Conservation (phyloP, 2,113 vertebrate species). For the Mormyrus iriodes region DNA sequence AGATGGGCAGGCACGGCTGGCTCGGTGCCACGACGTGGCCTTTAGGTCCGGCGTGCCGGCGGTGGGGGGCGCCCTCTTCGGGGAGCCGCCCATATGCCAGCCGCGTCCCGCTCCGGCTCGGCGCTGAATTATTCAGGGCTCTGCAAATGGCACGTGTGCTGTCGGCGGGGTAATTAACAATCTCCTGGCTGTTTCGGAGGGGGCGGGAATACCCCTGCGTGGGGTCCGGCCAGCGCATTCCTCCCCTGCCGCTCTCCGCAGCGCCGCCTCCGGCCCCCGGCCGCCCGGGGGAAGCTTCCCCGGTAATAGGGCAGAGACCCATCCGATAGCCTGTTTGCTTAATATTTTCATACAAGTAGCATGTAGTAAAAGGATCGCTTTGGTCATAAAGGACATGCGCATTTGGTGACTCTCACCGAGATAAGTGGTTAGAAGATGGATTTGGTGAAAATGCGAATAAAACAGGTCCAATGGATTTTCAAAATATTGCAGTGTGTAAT, state of each 20-base stretch:
- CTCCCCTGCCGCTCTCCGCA: not conserved
- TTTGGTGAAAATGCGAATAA: not conserved
- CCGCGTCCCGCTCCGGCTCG: not conserved
- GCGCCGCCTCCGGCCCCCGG: not conserved
- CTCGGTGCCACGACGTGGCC: conserved; percentile 9
- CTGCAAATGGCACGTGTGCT: not conserved
- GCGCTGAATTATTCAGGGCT: conserved; percentile 23
- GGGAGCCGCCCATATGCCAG: conserved; percentile 11
- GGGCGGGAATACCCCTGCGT: not conserved
- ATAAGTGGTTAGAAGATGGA: not conserved
- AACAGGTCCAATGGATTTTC: not conserved
- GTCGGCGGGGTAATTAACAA: not conserved
- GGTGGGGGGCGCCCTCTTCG: not conserved
- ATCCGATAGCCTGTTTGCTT: not conserved
- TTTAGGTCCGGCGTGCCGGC: conserved; percentile 13
- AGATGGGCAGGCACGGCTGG: conserved; percentile 10
- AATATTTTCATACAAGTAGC: not conserved
- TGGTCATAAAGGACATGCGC: not conserved
- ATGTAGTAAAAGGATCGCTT: not conserved
- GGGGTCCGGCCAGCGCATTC: not conserved
- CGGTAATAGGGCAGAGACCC: too few relatives aligned
- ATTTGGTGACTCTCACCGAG: not conserved
- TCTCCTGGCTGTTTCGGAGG: not conserved
- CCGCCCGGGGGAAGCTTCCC: not conserved
- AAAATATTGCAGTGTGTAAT: not conserved